Conservation (phyloP, 2,888 invertebrate species). For the Rhopalosiphum nymphaeae region DNA sequence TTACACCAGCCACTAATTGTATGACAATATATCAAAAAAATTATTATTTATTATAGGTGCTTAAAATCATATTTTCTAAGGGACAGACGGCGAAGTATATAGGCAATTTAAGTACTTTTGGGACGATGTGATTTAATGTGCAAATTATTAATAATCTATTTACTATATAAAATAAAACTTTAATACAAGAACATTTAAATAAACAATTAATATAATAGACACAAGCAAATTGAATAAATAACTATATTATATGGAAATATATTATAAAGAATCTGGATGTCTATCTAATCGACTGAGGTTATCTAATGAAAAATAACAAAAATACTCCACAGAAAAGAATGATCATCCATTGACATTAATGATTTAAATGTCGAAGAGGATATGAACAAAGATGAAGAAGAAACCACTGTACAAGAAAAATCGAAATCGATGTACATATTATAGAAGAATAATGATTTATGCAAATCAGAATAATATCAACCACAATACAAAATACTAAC, state of each 20-base stretch:
- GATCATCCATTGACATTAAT: not conserved
- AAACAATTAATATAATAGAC: not conserved
- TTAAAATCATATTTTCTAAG: not conserved
- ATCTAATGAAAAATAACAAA: conserved; percentile 16
- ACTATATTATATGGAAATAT: not conserved
- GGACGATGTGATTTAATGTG: not conserved
- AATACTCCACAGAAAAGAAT: conserved; percentile 6
- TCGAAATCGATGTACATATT: not conserved
- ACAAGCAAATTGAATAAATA: not conserved
- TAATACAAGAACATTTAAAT: not conserved
- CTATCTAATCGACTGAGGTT: not conserved
- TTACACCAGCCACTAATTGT: not conserved
- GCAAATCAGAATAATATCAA: not conserved
- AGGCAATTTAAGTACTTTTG: conserved; percentile 52
- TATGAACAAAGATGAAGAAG: not conserved
- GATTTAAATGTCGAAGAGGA: not conserved
- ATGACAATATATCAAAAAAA: not conserved
- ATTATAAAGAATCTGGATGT: not conserved
- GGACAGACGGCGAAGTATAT: conserved; percentile 39
- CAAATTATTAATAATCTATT: not conserved
- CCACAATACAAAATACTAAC: not conserved
- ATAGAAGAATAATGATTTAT: conserved; percentile 20
- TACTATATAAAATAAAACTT: not conserved
- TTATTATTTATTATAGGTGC: not conserved
- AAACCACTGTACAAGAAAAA: not conserved